These are phyloP conservation scores for Chaenocephalus aceratus DNA, from an alignment of 2,113 vertebrate species.

Conservation along the genomic window DNA sequence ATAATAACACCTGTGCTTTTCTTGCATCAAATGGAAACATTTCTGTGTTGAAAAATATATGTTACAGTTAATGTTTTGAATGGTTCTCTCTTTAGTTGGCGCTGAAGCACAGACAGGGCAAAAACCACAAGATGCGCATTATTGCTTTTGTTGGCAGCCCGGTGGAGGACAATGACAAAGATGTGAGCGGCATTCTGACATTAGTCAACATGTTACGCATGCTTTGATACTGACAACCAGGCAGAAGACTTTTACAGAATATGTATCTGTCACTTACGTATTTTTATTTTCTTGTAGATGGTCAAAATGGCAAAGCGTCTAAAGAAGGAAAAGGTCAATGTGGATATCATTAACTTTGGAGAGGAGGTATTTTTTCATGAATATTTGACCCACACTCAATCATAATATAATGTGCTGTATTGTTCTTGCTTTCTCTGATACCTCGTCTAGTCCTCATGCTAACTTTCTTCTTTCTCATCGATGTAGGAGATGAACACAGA, in stretches of 20 bases:
- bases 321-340: constrained; percentile 98
- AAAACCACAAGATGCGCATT: constrained; percentile 98
- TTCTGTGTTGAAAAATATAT: neutral
- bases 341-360: constrained; percentile 96
- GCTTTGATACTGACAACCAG: neutral
- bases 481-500: constrained; percentile 94
- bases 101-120: constrained; percentile 95
- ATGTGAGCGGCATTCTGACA: constrained; percentile 83
- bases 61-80: neutral
- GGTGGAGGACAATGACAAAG: constrained; percentile 94
- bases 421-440: neutral
- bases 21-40: neutral
- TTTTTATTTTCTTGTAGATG: constrained; percentile 79
- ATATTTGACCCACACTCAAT: neutral
- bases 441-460: neutral
- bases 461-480: neutral
- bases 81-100: constrained; percentile 85
- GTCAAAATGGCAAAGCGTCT: constrained; percentile 96
- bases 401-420: neutral
- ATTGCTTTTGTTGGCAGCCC: constrained; percentile 97
- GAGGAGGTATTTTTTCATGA: constrained; percentile 88
- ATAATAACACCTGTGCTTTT: neutral
- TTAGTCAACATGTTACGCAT: neutral
- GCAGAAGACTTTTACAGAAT: neutral
- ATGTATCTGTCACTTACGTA: constrained; percentile 5